Evolutionary conservation across 2,888 invertebrate species (phyloP).

Genomic region (Tigriopus californicus): DNA sequence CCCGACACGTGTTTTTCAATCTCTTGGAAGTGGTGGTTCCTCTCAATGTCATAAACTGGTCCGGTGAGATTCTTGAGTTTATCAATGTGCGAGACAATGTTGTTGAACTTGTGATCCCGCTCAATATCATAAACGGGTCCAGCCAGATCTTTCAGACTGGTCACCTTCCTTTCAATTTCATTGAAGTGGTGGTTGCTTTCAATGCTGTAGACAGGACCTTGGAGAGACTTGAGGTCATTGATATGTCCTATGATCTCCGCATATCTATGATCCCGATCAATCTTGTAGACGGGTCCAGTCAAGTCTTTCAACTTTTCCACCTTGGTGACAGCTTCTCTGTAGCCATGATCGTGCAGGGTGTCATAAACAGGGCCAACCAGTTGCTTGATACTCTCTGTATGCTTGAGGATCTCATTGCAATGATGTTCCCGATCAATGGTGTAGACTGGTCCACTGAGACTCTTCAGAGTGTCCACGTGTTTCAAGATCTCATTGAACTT

Average conservation of each 20-base stretch:
- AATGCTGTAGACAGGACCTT: constrained; percentile 14
- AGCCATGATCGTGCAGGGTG: constrained; percentile 1
- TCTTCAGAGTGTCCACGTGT: constrained; percentile 6
- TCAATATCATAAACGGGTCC: constrained; percentile 15
- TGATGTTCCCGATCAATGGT: constrained; percentile 14
- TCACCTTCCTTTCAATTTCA: constrained; percentile 3
- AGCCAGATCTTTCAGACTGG: constrained; percentile 1
- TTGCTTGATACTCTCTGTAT: constrained; percentile 1
- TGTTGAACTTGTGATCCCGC: constrained; percentile 1
- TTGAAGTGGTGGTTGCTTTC: constrained; percentile 13
- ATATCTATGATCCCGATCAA: constrained; percentile 11
- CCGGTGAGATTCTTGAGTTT: constrained; percentile 9
- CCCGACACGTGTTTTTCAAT: constrained; percentile 7
- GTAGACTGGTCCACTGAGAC: constrained; percentile 10
- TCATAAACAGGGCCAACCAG: constrained; percentile 14
- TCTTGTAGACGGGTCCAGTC: constrained; percentile 9
- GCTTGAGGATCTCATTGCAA: constrained; percentile 1
- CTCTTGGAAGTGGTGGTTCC: constrained; percentile 9
- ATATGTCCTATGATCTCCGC: background rate
- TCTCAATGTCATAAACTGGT: constrained; percentile 14
- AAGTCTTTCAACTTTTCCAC: constrained; percentile 9
- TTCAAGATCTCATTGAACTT: constrained; percentile 7
- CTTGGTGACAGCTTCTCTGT: background rate
- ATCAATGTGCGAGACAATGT: background rate
- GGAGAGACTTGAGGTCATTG: background rate